phyloP scores from a whole-genome alignment of 2,888 invertebrate species.

The Colletes collaris region DNA sequence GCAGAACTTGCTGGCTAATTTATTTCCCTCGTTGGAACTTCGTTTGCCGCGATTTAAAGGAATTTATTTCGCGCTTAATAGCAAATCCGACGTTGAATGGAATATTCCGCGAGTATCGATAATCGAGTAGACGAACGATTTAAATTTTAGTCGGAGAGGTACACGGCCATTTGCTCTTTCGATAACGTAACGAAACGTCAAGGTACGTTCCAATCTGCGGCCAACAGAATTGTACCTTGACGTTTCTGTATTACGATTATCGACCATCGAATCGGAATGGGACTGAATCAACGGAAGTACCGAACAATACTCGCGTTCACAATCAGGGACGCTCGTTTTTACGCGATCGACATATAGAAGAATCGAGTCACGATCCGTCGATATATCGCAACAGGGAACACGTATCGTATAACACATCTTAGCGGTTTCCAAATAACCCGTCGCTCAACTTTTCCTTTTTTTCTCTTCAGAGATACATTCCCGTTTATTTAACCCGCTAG shows the following conservation, averaged over 20 bases:
- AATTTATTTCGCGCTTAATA: not conserved
- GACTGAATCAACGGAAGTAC: constrained; percentile 35
- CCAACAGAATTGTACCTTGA: constrained; percentile 9
- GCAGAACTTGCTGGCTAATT: not conserved
- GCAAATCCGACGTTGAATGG: not conserved
- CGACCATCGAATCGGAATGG: constrained; percentile 23
- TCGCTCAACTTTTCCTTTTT: not conserved
- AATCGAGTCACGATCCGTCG: constrained; percentile 33
- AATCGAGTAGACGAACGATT: not conserved
- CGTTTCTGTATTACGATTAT: constrained; percentile 43
- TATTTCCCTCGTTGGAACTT: too few relatives aligned
- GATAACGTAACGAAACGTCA: not conserved
- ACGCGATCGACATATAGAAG: constrained; percentile 19
- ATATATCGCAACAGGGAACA: constrained; percentile 15
- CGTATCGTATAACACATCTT: constrained; percentile 36
- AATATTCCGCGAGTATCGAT: constrained; percentile 10
- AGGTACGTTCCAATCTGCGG: constrained; percentile 20
- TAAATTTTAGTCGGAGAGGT: not conserved
- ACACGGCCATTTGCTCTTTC: not conserved
- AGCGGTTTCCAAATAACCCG: constrained; percentile 18
- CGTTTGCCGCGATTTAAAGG: too few relatives aligned
- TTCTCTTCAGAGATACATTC: not conserved
- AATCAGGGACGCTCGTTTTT: constrained; percentile 29
- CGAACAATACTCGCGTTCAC: constrained; percentile 28
- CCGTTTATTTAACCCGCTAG: not conserved